A percentile compares a stretch with the other conserved stretches of the same genome.
phyloP scores from a whole-genome alignment of 2,113 vertebrate genomes.

The Aspidoscelis tigris region DNA sequence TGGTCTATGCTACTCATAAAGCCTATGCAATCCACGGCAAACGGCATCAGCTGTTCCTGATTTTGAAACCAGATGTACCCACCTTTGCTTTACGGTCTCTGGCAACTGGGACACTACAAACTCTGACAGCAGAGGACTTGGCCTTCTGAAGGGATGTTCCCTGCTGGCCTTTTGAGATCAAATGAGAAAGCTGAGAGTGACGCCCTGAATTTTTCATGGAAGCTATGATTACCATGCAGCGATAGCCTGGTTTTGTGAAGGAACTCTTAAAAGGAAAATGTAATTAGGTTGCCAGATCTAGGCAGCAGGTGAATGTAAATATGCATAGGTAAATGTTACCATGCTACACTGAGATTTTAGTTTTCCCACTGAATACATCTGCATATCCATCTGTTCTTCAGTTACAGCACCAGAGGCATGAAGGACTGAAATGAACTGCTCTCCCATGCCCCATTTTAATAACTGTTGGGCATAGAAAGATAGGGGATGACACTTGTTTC shows the following conservation, averaged over 20 bases:
- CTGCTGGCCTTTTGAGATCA: background rate
- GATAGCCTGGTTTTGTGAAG: background rate
- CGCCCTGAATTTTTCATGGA: background rate
- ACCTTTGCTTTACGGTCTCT: constrained; percentile 81
- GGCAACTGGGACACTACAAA: constrained; percentile 78
- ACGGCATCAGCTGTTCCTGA: constrained; percentile 83
- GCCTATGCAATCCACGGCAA: constrained; percentile 81
- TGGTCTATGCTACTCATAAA: constrained; percentile 72
- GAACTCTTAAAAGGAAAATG: background rate
- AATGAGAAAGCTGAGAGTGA: background rate
- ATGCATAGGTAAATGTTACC: no score
- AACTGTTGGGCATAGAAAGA: no score
- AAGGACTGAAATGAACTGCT: no score
- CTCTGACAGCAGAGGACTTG: constrained; percentile 52
- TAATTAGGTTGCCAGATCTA: no score
- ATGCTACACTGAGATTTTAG: no score
- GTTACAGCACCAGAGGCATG: no score
- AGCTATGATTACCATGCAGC: background rate
- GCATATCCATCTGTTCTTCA: no score
- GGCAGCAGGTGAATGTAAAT: no score
- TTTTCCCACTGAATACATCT: no score
- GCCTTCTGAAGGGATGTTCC: constrained; percentile 24
- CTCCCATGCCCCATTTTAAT: no score
- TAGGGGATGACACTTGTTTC: no score
- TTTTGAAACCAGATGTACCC: constrained; percentile 79